Percentiles rank a stretch among this genome's conserved stretches.
Conservation (phyloP, 2,888 invertebrate genomes). For the Acanthosepion esculentum region DNA sequence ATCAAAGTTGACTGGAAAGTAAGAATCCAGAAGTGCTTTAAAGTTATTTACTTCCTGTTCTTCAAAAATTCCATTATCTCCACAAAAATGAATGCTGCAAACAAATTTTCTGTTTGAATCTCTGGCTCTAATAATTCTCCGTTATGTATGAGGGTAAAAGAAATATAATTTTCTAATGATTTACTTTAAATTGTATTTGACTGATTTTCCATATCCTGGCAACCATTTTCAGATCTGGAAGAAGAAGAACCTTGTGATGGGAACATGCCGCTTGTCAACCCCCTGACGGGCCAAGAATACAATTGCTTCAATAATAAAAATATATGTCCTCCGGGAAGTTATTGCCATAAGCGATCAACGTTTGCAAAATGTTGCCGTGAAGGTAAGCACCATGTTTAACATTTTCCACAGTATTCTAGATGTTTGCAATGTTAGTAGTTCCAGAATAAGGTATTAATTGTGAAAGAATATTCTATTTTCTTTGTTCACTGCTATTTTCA, state of each 20-base stretch:
- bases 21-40: no score
- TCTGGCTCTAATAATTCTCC: no score
- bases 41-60: no score
- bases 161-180: no score
- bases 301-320: slow-evolving; percentile 88
- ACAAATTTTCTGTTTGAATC: no score
- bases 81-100: no score
- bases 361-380: slow-evolving; percentile 90
- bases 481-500: neutral
- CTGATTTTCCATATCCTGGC: neutral
- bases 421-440: neutral
- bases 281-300: slow-evolving; percentile 81
- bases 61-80: no score
- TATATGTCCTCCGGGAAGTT: slow-evolving; percentile 86
- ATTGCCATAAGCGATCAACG: slow-evolving; percentile 84
- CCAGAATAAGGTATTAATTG: neutral
- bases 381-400: slow-evolving; percentile 78
- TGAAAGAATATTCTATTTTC: neutral
- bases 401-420: neutral
- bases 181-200: no score
- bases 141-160: no score
- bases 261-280: slow-evolving; percentile 84
- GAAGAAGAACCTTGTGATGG: slow-evolving; percentile 91
- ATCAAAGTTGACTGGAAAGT: no score
- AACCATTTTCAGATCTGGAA: slow-evolving; percentile 76